Evolutionary conservation across 2,888 invertebrate genomes (phyloP).

Genomic region (Microchrysa polita): DNA sequence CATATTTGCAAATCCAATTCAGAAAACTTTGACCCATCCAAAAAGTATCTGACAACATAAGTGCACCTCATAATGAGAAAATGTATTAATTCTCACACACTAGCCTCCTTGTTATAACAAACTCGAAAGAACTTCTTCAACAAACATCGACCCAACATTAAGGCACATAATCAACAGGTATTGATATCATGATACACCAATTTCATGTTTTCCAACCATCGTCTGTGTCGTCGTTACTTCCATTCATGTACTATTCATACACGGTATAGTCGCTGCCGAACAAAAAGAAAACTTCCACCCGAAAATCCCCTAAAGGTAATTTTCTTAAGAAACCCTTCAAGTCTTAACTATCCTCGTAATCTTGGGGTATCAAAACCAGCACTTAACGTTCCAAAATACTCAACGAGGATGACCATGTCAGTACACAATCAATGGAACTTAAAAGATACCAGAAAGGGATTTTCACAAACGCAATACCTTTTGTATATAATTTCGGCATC

Average conservation of each 20-base stretch:
- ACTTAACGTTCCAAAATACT: constrained; percentile 44
- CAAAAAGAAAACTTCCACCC: constrained; percentile 32
- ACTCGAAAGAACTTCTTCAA: neutral
- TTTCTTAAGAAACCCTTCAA: constrained; percentile 44
- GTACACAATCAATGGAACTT: constrained; percentile 43
- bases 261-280: neutral
- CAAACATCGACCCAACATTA: constrained; percentile 25
- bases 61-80: constrained; percentile 1
- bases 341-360: constrained; percentile 43
- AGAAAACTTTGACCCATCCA: neutral
- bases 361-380: constrained; percentile 44
- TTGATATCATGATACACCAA: constrained; percentile 43
- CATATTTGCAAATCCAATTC: no score
- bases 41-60: constrained; percentile 5
- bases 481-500: constrained; percentile 30
- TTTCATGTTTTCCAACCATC: constrained; percentile 41
- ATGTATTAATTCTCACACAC: constrained; percentile 23
- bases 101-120: constrained; percentile 1
- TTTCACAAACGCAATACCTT: constrained; percentile 36
- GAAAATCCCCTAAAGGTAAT: constrained; percentile 42
- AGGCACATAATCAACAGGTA: constrained; percentile 43
- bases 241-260: no score
- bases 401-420: constrained; percentile 43
- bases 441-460: constrained; percentile 41
- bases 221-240: neutral